Evolutionary conservation across 2,888 invertebrate species (phyloP), one percentile per base, ranked within the genome.

Genomic region (Scrobipalpa costella): DNA sequence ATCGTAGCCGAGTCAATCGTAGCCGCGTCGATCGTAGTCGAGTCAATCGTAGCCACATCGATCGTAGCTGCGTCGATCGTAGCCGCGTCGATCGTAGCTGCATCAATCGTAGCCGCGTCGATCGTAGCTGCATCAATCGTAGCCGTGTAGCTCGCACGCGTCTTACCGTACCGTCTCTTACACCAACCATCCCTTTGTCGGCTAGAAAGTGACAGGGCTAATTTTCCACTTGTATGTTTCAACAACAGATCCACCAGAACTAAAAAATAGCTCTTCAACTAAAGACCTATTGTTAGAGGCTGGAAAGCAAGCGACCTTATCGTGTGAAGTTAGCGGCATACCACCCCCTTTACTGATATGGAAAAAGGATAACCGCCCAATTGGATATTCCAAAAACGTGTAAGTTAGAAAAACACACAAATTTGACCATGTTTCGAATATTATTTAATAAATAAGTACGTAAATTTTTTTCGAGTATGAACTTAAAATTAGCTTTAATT

Each of bases 331-430:
- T 0, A 69, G 64, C 0, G 92, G 88, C 0, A 71, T 75, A 2
- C 93, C 93, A 0, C 78, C 76, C 6, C 92, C 92, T 0, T 68
- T 86, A 0, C 75, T 90, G 2, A 76, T 84, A 0, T 93, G 93
- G 93, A 84, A 79, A 2, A 92, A 88, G 70, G 79, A 91, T 64
- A 72, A 76, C 1, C 70, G 71, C n/a, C 84, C 89, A 0, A 49
- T 92, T 0, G 68, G 72, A 0, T 88, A 75, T 67, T 80, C 84
- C 9, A 75, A 77, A 27, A 81, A 83, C 63, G 61, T 86, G 92
- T 92, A 69, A 81, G 86, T 80, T 33, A 27, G 11, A n/a, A 15
- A 33, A 1, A 57, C 3, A 33, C 17, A 50, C 44, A n/a, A 38
- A 2, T 9, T 11, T 7, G 7, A 38, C 8, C 7, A 7, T 8